Evolutionary conservation across 2,797 vertebrate species (phyloP).

Genomic region (Xerus rutilus): DNA sequence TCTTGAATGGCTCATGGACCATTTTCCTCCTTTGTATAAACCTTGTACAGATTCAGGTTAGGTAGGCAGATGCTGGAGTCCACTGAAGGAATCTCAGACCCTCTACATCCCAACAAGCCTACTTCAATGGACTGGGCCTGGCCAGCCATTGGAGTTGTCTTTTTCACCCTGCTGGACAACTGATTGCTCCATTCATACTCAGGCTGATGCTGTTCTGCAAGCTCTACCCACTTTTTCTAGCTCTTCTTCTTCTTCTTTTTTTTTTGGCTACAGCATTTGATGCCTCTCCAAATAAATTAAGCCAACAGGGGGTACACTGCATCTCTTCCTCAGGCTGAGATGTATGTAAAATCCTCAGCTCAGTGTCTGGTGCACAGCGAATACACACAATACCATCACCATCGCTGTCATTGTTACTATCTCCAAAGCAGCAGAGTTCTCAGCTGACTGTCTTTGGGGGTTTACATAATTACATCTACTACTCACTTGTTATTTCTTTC

Average conservation of each 20-base stretch:
- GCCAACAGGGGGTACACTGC: fast-evolving
- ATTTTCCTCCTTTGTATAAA: neutral
- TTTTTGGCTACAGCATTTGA: neutral
- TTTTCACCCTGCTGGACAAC: neutral
- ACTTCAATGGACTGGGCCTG: neutral
- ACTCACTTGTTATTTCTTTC: neutral
- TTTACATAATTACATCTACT: neutral
- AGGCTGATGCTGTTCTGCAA: neutral
- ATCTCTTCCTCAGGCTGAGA: neutral
- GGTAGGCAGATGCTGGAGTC: neutral
- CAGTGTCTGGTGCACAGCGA: neutral
- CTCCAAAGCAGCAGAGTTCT: neutral
- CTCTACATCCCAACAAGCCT: neutral
- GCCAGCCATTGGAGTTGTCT: neutral
- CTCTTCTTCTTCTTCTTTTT: neutral
- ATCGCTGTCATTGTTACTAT: no score
- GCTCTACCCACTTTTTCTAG: neutral
- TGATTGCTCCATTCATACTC: neutral
- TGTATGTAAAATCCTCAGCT: neutral
- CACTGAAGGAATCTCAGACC: neutral
- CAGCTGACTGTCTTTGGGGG: neutral
- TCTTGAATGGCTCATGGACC: neutral
- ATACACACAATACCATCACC: neutral
- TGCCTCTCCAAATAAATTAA: neutral
- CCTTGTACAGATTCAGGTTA: neutral